These are phyloP conservation scores for Mandrillus leucophaeus DNA, from an alignment of 2,113 vertebrate genomes.

Conservation along the genomic window DNA sequence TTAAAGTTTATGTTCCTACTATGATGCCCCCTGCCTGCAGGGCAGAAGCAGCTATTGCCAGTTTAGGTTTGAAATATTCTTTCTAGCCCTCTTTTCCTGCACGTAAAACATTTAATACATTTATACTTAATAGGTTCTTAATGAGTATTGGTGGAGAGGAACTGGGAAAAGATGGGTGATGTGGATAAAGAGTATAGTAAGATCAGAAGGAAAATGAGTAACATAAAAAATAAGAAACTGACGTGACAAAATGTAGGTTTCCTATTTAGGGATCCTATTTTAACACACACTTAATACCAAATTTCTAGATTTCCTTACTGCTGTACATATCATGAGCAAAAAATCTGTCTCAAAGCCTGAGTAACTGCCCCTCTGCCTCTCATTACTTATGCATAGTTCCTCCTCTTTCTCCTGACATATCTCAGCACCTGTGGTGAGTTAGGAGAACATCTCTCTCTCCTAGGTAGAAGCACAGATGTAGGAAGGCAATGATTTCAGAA, in stretches of 20 bases:
- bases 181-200: neutral
- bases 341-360: neutral
- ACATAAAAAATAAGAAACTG: neutral
- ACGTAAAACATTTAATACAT: neutral
- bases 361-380: neutral
- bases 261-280: neutral
- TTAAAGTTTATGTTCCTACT: fast-evolving
- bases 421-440: neutral
- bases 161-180: fast-evolving
- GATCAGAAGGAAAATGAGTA: neutral
- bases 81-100: neutral
- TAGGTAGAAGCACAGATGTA: neutral
- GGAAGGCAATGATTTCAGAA: constrained; percentile 17
- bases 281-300: no score
- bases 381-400: fast-evolving
- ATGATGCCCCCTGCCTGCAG: neutral
- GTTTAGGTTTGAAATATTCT: neutral
- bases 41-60: neutral
- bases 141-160: no score
- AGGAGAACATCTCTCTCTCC: neutral
- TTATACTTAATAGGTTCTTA: neutral
- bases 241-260: neutral
- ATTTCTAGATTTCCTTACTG: no score
- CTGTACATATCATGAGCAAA: no score
- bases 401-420: fast-evolving